Conservation (phyloP, 2,888 invertebrate genomes). For the Cataglyphis cursor region DNA sequence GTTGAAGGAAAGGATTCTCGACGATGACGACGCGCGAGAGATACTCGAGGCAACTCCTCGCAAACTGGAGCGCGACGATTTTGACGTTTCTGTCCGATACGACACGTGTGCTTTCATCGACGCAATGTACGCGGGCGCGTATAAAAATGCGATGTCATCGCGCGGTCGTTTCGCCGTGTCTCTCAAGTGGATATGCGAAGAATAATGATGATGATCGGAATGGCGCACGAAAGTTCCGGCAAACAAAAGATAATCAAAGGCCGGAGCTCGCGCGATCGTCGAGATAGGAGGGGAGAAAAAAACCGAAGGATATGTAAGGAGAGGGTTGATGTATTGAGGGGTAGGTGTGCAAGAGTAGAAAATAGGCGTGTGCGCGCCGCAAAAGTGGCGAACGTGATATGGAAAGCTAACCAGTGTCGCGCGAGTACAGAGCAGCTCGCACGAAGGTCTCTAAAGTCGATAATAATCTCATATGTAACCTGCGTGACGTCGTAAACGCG, state of each 20-base stretch:
- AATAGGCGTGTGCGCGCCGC: constrained; percentile 59
- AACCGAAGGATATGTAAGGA: background rate
- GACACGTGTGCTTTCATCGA: background rate
- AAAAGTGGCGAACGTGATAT: constrained; percentile 66
- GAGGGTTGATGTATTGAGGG: background rate
- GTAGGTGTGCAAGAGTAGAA: constrained; percentile 58
- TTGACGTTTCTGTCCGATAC: background rate
- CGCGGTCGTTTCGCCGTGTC: constrained; percentile 10
- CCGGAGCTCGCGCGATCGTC: constrained; percentile 32
- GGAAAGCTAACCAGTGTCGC: constrained; percentile 68
- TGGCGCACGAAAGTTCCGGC: constrained; percentile 29
- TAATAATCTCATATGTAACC: constrained; percentile 83
- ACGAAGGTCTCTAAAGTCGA: constrained; percentile 63
- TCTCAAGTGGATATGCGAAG: constrained; percentile 10
- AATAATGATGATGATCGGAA: constrained; percentile 55
- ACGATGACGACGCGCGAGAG: constrained; percentile 40
- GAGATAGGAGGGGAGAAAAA: constrained; percentile 33
- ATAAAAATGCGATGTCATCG: constrained; percentile 43
- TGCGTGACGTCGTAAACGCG: constrained; percentile 75
- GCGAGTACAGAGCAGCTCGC: constrained; percentile 52
- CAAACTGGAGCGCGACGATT: background rate
- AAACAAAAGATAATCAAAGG: constrained; percentile 38
- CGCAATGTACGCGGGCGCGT: background rate
- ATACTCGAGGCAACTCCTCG: background rate
- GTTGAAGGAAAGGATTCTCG: constrained; percentile 37